These are phyloP conservation scores for Sinopyrophorus schimmeli DNA, from an alignment of 2,888 invertebrate genomes.

Conservation along the genomic window DNA sequence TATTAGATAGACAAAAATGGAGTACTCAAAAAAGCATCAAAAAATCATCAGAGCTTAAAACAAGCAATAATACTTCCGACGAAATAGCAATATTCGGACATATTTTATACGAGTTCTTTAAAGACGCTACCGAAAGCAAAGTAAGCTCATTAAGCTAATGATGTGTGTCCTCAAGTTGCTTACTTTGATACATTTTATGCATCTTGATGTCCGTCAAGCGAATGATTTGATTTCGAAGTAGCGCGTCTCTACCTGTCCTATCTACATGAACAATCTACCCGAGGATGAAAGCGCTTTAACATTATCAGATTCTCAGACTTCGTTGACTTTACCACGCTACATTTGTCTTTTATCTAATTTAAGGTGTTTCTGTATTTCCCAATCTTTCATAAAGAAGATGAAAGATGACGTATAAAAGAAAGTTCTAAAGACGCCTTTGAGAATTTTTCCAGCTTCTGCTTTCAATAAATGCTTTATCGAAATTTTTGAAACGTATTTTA, in stretches of 20 bases:
- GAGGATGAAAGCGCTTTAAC: conserved; percentile 42
- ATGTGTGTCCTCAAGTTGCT: conserved; percentile 44
- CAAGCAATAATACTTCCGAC: conserved; percentile 40
- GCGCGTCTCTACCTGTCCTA: conserved; percentile 46
- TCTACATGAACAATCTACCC: conserved; percentile 47
- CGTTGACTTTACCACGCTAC: conserved; percentile 46
- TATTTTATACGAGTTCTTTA: conserved; percentile 34
- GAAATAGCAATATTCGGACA: conserved; percentile 41
- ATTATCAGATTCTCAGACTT: conserved; percentile 48
- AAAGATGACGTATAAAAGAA: conserved; percentile 22
- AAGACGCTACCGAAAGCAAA: conserved; percentile 31
- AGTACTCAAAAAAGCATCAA: conserved; percentile 51
- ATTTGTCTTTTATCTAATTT: conserved; percentile 48
- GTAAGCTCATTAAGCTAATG: conserved; percentile 52
- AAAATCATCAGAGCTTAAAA: conserved; percentile 50
- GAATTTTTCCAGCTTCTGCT: conserved; percentile 8
- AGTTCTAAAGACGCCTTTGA: conserved; percentile 15
- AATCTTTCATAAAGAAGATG: conserved; percentile 20
- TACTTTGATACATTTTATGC: conserved; percentile 48
- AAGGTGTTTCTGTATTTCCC: conserved; percentile 45
- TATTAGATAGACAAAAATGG: conserved; percentile 39
- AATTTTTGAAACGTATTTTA: too few species aligned
- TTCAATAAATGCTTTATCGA: background rate
- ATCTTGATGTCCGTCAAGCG: conserved; percentile 48
- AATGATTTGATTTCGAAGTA: conserved; percentile 49